Base-by-base conservation (phyloP, 2,888 invertebrate species). In the Stenolophus ochropezus region DNA sequence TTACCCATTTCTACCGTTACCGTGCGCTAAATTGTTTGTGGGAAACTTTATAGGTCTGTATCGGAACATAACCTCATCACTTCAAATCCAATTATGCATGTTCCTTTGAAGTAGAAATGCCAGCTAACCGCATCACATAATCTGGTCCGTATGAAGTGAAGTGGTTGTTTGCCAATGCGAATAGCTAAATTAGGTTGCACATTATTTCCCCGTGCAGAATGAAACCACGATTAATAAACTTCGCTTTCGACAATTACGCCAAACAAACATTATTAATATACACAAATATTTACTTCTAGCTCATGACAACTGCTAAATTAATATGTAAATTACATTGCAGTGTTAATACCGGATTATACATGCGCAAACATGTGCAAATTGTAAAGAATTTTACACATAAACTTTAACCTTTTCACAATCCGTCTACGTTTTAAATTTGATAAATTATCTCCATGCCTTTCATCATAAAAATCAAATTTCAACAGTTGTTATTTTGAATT, bases 191-290 rank as follows among this genome's bases (percentile, higher is more conserved):
- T 51, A 42, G 33, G 33, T 42, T 42, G 33, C 33, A 8, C 33
- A 11, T 42, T 42, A 11, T 11, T 42, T 42, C 4, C 8, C 8
- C 1, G 33, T 42, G 6, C 11, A 6, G 33, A 69, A 69, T 33
- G 18, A 69, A 69, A 42, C 33, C 33, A 11, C 27, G 65, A 69
- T 69, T 65, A 65, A 65, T 65, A 65, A 65, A 65, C 25, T 25
- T 56, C 51, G 73, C 73, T 73, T 73, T 73, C 73, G 16, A 73
- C 73, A 73, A 73, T 73, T 73, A 73, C 73, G 16, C 23, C 73
- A 73, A 73, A 73, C 73, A 73, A 73, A 73, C 51, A 51, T 73
- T 73, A 73, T 73, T 73, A 73, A 73, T 73, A 49, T 47, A 23
- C 21, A 73, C 49, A 73, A 73, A 73, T 73, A 73, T 73, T 73